phyloP scores from a whole-genome alignment of 2,797 vertebrate species.

The Epinephelus malabaricus region DNA sequence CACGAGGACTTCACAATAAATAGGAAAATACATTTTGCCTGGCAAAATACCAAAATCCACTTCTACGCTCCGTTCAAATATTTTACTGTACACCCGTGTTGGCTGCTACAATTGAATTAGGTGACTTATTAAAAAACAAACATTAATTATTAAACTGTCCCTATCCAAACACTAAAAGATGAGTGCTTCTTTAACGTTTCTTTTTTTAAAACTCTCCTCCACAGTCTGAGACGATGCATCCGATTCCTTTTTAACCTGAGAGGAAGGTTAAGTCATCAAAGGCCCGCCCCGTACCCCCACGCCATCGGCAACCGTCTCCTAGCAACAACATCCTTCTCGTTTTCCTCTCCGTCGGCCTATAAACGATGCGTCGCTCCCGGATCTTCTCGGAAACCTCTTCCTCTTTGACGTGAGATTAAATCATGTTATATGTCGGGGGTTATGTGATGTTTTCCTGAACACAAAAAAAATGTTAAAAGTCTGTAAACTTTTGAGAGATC shows the following conservation, averaged over 20 bases:
- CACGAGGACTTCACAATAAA: slow-evolving; percentile 86
- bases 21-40: slow-evolving; percentile 84
- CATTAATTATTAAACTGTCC: slow-evolving; percentile 69
- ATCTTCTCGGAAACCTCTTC: slow-evolving; percentile 44
- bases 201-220: slow-evolving; percentile 46
- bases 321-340: slow-evolving; percentile 48
- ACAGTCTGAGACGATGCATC: slow-evolving; percentile 42
- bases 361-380: slow-evolving; percentile 9
- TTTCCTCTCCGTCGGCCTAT: slow-evolving; percentile 21
- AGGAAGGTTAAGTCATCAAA: slow-evolving; percentile 65
- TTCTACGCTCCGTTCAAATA: slow-evolving; percentile 72
- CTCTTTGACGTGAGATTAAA: slow-evolving; percentile 45
- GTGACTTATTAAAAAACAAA: slow-evolving; percentile 70
- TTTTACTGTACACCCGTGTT: slow-evolving; percentile 80
- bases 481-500: slow-evolving; percentile 69
- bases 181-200: slow-evolving; percentile 73
- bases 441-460: slow-evolving; percentile 47
- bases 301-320: slow-evolving; percentile 45
- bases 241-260: slow-evolving; percentile 64
- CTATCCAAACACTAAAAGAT: slow-evolving; percentile 76
- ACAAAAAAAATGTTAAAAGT: slow-evolving; percentile 39
- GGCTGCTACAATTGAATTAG: slow-evolving; percentile 82
- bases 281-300: background rate
- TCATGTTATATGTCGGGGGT: slow-evolving; percentile 45
- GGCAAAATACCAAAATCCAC: slow-evolving; percentile 76